Base-by-base conservation (phyloP, 2,113 vertebrate genomes). In the Oxygymnocypris stewartii region DNA sequence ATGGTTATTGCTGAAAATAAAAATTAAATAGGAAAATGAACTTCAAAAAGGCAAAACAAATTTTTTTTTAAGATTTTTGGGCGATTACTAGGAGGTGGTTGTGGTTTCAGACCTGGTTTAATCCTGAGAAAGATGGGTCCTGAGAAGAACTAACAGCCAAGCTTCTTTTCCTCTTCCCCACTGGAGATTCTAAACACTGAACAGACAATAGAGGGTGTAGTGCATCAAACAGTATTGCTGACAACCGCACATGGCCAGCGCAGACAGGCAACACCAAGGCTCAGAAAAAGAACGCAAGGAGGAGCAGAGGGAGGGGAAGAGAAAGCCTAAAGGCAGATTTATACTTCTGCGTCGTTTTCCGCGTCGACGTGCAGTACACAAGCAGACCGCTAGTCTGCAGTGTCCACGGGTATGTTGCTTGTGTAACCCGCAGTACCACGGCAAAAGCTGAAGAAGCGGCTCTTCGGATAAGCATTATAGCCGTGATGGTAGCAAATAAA, bases 121-220 rank as follows among this genome's bases (percentile, higher is more conserved):
- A 99, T 99, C 97, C 98, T 99, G 98, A 99, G 98, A 99, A 99
- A 99, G 98, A 98, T 98, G 98, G 97, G 95, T 99, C 98, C 97
- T 99, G 98, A 99, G 97, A 99, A 97, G 98, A 97, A 97, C 98
- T 99, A 99, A 99, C 97, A 98, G 98, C 98, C 97, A 99, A 98
- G 98, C 98, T 99, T 99, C 98, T 98, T 98, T 99, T 99, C 98
- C 98, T 99, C 98, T 99, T 99, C 98, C 97, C 98, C 97, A 99
- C 97, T 98, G 98, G 97, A 97, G 98, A 98, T 98, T 99, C 98
- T 98, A 98, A 99, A 99, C 98, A 99, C 98, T 99, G 96, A 96
- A 98, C 97, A 99, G 96, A 99, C 98, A 99, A 99, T 99, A 99
- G 97, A 99, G 97, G 97, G 97, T 96, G 98, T 96, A 99, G 97